Base-by-base conservation (phyloP, 1,140 invertebrate species). In the Caenorhabditis inopinata region DNA sequence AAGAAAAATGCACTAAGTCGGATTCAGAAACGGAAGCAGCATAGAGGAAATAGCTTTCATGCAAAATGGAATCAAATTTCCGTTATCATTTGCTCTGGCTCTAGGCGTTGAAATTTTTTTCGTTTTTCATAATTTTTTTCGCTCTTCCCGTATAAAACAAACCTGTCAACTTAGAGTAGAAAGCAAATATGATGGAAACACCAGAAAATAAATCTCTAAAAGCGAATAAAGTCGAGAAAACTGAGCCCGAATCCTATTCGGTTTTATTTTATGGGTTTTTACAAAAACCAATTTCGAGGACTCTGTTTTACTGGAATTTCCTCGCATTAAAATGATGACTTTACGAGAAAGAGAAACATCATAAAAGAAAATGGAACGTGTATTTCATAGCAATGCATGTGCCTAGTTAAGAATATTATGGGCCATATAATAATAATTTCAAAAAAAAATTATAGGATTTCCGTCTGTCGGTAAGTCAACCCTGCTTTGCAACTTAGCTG, bases 381-480 rank as follows among this genome's bases (percentile, higher is more conserved):
- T n/a, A n/a, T n/a, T n/a, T n/a, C n/a, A n/a, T n/a, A n/a, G n/a
- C n/a, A n/a, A n/a, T n/a, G n/a, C n/a, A n/a, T n/a, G n/a, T n/a
- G n/a, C n/a, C n/a, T n/a, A n/a, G n/a, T n/a, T n/a, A n/a, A n/a
- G n/a, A n/a, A n/a, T 25, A 51, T 25, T 9, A 18, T n/a, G 6
- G 16, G 11, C 27, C 29, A 4, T 27, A 25, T 25, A 68, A n/a
- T 7, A 68, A 5, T 27, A 16, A 25, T 53, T 53, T 23, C 49
- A 53, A 75, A 46, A 42, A 42, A 62, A 49, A n/a, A 32, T 88
- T 90, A 2, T 76, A 91, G 96, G 97, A 27, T 99, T 99, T 91
- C 97, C 97, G 23, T 99, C 97, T 1, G 97, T 99, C 53, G 97
- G 97, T 0, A 99, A 99, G 90, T 99, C 96, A 2, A 99, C 97